Base-by-base conservation (phyloP, 2,797 vertebrate species). In the Propithecus deckenii region DNA sequence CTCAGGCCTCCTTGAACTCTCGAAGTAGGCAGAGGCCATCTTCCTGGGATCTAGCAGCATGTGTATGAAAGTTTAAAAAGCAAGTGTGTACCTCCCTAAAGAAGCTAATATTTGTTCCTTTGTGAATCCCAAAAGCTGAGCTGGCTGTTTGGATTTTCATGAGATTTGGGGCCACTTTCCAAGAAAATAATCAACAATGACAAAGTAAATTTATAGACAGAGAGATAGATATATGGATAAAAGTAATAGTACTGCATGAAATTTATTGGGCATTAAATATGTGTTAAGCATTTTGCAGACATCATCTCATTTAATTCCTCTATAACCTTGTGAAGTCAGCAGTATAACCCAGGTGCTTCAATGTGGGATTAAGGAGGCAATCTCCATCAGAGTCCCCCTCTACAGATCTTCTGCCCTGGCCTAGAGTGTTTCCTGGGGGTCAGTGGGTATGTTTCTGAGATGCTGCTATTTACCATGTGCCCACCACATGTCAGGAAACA, bases 391-490 rank as follows among this genome's bases (percentile, higher is more conserved):
- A 90, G 23, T 48, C 2, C 2, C 22, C 28, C 30, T 50, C 17
- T 48, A 20, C 7, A 71, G 32, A 35, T 23, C 46, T n/a, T 25
- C 43, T 25, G n/a, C 1, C 0, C 28, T 52, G 13, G 2, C 59
- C 59, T 32, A 5, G 52, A 84, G 52, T 6, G 23, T 61, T 43
- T 63, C n/a, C n/a, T 25, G 35, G 35, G n/a, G 43, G 20, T 35
- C 13, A 11, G n/a, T 9, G 9, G 20, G 25, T 63, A n/a, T 2
- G 13, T 43, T 38, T 57, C 59, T 43, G 69, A 89, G 46, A 63
- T 7, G 15, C 2, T 35, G n/a, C 13, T 11, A 0, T 59, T 59
- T 2, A 6, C 22, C 11, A 10, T 1, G 7, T 59, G 48, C 8
- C 61, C 46, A 59, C 35, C 15, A 20, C 8, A 6, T 22, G 7